Conservation (phyloP, 1,140 invertebrate genomes). For the Copidosoma floridanum region DNA sequence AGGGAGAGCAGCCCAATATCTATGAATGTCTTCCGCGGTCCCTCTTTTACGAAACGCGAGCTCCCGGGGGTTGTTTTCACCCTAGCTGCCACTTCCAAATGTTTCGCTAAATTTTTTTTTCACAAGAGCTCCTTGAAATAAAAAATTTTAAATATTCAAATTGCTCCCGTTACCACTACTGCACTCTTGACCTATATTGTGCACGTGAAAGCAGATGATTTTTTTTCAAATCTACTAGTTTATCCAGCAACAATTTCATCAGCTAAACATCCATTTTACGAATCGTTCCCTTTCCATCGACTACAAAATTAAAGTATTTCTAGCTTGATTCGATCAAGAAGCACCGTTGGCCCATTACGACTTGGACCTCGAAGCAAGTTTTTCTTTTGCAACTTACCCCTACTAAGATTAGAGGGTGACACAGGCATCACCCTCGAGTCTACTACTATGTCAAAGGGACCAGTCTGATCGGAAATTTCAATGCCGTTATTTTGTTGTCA, state of each 20-base stretch:
- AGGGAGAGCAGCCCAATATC: slow-evolving; percentile 36
- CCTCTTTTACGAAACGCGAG: slow-evolving; percentile 43
- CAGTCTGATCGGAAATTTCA: slow-evolving; percentile 49
- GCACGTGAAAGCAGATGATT: too few relatives aligned
- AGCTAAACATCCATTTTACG: too few relatives aligned
- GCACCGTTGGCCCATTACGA: too few relatives aligned
- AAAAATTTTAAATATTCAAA: too few relatives aligned
- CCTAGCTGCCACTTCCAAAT: slow-evolving; percentile 33
- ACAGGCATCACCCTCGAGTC: slow-evolving; percentile 57
- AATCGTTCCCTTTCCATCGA: too few relatives aligned
- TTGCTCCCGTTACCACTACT: too few relatives aligned
- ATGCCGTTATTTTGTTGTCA: slow-evolving; percentile 46
- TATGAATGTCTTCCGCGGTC: slow-evolving; percentile 55
- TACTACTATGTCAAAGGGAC: slow-evolving; percentile 45
- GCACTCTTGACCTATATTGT: too few relatives aligned
- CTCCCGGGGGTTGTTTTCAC: slow-evolving; percentile 41
- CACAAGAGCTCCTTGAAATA: too few relatives aligned
- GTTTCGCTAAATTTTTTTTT: slow-evolving; percentile 41
- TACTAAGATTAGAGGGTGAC: slow-evolving; percentile 70
- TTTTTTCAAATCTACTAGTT: too few relatives aligned
- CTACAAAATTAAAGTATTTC: too few relatives aligned
- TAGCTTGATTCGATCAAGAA: too few relatives aligned
- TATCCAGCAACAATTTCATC: too few relatives aligned
- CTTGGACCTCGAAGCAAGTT: background rate
- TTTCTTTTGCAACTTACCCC: slow-evolving; percentile 62